These are phyloP conservation scores for Esox lucius DNA, from an alignment of 2,797 vertebrate species.

Conservation along the genomic window DNA sequence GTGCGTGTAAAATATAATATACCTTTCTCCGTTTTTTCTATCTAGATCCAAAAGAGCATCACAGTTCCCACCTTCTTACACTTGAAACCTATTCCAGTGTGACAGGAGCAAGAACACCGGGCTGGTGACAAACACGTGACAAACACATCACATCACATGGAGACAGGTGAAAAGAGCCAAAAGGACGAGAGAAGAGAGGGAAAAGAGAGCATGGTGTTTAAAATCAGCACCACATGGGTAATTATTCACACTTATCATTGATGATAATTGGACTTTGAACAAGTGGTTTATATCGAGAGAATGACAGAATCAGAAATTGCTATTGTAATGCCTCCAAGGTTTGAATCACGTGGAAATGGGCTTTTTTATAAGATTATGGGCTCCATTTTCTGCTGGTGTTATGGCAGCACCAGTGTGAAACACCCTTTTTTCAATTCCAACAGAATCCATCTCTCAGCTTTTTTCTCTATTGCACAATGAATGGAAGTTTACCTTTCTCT, in stretches of 20 bases:
- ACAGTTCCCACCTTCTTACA: no score
- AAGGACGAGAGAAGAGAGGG: background rate
- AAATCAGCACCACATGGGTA: background rate
- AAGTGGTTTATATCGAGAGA: background rate
- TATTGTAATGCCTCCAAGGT: background rate
- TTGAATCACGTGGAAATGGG: background rate
- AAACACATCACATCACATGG: background rate
- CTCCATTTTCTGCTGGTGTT: no score
- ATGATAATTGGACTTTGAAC: background rate
- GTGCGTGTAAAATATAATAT: no score
- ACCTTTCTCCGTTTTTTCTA: no score
- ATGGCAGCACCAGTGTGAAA: no score
- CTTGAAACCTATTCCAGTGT: no score
- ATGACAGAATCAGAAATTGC: background rate
- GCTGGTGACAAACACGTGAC: constrained; percentile 1
- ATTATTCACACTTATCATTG: background rate
- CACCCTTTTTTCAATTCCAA: no score
- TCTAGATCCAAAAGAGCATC: no score
- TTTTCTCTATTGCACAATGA: no score
- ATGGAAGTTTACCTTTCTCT: no score
- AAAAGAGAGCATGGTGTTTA: background rate
- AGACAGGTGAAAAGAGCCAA: background rate
- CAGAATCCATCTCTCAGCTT: no score
- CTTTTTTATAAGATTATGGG: background rate
- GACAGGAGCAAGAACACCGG: background rate